Evolutionary conservation across 2,113 vertebrate genomes (phyloP), one percentile per base, ranked within the genome.

Genomic region (Erythrocercus mccallii): DNA sequence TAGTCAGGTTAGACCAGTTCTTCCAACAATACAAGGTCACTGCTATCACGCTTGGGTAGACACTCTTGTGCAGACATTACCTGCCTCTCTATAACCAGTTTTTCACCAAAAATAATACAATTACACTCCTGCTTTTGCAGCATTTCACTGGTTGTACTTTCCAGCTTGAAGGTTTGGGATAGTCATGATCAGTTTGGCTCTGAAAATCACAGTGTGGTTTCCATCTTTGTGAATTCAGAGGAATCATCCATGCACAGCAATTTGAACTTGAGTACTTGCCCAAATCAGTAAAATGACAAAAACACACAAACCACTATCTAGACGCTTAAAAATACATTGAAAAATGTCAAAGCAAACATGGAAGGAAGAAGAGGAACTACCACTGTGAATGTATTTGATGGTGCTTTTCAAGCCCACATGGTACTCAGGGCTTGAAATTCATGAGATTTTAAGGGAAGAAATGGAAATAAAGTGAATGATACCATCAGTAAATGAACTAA

Each of bases 1-100:
- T 57, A 81, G 61, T 94, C 95, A 71, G 83, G 91, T 91, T 79
- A 81, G 77, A 94, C 92, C 73, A 76, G 94, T 94, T 95, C 73
- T 86, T 60, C 69, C 69, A 87, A 91, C 56, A 79, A 17, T 54
- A 66, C 62, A 58, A 88, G 28, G n/a, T 11, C 48, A 40, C 73
- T 72, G 56, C 48, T 84, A 57, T n/a, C 47, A 79, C 0, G 0
- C n/a, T 27, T 70, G 33, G 22, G 21, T 37, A 92, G 79, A 47
- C 50, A 22, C 47, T 93, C 42, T 56, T 45, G 35, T 37, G 50
- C 9, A 90, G 88, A 47, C 42, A 48, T 44, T 33, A 38, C 20
- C 27, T 68, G 35, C 44, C 23, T 44, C 33, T 81, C 38, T 62
- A 81, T 19, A 54, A 88, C 54, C 8, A 70, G 8, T 42, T 58